These are phyloP conservation scores for Anthopleura sola DNA, from an alignment of 64 coral and sea anemone genomes.

Conservation along the genomic window DNA sequence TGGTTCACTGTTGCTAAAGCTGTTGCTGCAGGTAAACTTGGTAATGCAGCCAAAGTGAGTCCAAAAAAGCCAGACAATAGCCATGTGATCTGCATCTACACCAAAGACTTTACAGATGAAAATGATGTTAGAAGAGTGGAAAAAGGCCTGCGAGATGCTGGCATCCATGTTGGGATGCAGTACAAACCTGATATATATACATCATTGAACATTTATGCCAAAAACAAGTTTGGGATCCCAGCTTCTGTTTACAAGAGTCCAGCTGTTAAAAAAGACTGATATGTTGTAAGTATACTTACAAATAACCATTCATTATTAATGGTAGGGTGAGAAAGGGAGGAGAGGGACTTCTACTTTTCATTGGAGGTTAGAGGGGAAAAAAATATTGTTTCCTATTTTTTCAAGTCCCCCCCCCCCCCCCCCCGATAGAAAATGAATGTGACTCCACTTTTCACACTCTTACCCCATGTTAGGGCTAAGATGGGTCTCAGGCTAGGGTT, in stretches of 20 bases:
- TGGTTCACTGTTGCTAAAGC: slow-evolving; percentile 30
- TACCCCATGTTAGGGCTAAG: too few species aligned
- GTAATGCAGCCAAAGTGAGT: slow-evolving; percentile 16
- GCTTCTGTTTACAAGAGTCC: not conserved
- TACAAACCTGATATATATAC: slow-evolving; percentile 44
- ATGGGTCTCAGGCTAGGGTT: too few species aligned
- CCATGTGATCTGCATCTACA: slow-evolving; percentile 43
- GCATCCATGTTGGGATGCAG: not conserved
- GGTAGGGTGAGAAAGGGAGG: too few species aligned
- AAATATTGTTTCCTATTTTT: too few species aligned
- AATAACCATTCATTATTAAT: too few species aligned
- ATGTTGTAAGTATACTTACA: too few species aligned
- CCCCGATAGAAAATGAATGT: too few species aligned
- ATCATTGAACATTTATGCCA: slow-evolving; percentile 21
- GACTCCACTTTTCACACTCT: too few species aligned
- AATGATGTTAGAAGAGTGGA: slow-evolving; percentile 23
- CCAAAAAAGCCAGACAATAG: not conserved
- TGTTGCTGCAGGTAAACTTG: slow-evolving; percentile 16
- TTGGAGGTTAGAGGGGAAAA: too few species aligned
- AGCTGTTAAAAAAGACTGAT: not conserved
- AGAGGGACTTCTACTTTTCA: too few species aligned
- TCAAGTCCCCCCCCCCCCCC: too few species aligned
- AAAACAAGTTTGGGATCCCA: not conserved
- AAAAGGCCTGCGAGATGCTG: not conserved
- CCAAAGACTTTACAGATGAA: slow-evolving; percentile 35